Evolutionary conservation across 30 jellyfish, hydroid and myxozoan species (phyloP).

Genomic region (Chrysaora quinquecirrha): DNA sequence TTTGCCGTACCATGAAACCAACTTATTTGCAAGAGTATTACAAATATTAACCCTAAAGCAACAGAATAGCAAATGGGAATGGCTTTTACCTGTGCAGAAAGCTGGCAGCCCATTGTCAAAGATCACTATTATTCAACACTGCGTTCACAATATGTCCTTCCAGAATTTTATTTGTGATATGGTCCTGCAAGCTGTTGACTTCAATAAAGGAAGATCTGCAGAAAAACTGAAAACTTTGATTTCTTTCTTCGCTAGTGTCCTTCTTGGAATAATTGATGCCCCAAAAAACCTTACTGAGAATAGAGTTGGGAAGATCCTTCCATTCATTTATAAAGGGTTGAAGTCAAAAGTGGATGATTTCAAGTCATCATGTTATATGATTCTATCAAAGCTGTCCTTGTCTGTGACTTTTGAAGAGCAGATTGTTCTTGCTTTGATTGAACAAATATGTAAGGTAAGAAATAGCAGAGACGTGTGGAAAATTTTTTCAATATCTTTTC

Average conservation of each 20-base stretch:
- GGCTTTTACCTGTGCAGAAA: slow-evolving; percentile 52
- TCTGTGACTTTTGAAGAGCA: slow-evolving; percentile 41
- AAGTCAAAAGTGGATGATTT: slow-evolving; percentile 62
- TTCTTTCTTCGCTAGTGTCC: slow-evolving; percentile 74
- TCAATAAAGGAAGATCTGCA: slow-evolving; percentile 14
- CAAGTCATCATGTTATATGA: slow-evolving; percentile 71
- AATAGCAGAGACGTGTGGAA: too few relatives aligned
- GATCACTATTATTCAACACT: slow-evolving; percentile 63
- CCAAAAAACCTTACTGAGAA: slow-evolving; percentile 37
- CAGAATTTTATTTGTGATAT: slow-evolving; percentile 67
- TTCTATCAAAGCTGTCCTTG: slow-evolving; percentile 63
- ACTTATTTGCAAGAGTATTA: slow-evolving; percentile 75
- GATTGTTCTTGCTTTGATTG: slow-evolving; percentile 41
- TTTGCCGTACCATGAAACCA: slow-evolving; percentile 93
- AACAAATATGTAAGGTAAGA: slow-evolving; percentile 70
- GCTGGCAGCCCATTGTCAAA: slow-evolving; percentile 76
- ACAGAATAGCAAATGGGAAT: slow-evolving; percentile 65
- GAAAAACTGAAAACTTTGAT: slow-evolving; percentile 55
- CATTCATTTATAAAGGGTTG: slow-evolving; percentile 69
- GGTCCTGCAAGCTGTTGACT: slow-evolving; percentile 59
- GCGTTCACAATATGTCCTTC: slow-evolving; percentile 47
- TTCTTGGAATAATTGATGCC: slow-evolving; percentile 67
- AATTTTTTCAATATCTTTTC: too few relatives aligned
- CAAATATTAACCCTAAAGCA: slow-evolving; percentile 42
- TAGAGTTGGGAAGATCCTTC: slow-evolving; percentile 58